These are phyloP conservation scores for Elegia similella DNA, from an alignment of 2,888 invertebrate genomes.

Conservation along the genomic window DNA sequence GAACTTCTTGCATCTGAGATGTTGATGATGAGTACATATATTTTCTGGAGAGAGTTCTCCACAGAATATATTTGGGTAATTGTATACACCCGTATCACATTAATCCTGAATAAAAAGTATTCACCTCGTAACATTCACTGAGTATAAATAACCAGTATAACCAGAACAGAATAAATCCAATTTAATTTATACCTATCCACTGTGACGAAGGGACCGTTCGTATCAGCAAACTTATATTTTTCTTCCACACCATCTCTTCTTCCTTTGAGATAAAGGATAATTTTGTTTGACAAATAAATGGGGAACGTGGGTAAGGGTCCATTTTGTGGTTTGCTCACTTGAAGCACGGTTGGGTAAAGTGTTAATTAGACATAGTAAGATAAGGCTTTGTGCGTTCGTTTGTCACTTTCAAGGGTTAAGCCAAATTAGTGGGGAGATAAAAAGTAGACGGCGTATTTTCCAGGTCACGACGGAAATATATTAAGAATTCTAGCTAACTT, in stretches of 20 bases:
- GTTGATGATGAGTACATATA: too few species aligned
- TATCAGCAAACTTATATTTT: neutral
- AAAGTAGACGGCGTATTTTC: slow-evolving; percentile 4
- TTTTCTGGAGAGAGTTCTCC: too few species aligned
- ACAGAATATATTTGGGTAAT: too few species aligned
- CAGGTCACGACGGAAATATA: neutral
- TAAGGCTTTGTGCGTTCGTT: slow-evolving; percentile 35
- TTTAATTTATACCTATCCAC: slow-evolving; percentile 13
- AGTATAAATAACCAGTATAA: neutral
- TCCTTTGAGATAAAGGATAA: neutral
- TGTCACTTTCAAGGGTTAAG: slow-evolving; percentile 13
- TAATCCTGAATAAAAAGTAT: too few species aligned
- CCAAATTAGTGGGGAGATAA: slow-evolving; percentile 10
- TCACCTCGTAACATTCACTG: too few species aligned
- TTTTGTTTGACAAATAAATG: neutral
- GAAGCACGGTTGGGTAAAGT: slow-evolving; percentile 34
- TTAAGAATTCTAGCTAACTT: too few species aligned
- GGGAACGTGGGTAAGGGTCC: slow-evolving; percentile 4
- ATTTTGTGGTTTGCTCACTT: slow-evolving; percentile 34
- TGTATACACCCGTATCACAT: too few species aligned
- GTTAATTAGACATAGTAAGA: slow-evolving; percentile 43
- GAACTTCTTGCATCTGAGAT: too few species aligned
- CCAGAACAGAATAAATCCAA: slow-evolving; percentile 12
- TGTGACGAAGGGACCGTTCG: slow-evolving; percentile 9
- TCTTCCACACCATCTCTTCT: neutral